Evolutionary conservation across 2,113 vertebrate genomes (phyloP).

Genomic region (Leucoraja erinaceus): DNA sequence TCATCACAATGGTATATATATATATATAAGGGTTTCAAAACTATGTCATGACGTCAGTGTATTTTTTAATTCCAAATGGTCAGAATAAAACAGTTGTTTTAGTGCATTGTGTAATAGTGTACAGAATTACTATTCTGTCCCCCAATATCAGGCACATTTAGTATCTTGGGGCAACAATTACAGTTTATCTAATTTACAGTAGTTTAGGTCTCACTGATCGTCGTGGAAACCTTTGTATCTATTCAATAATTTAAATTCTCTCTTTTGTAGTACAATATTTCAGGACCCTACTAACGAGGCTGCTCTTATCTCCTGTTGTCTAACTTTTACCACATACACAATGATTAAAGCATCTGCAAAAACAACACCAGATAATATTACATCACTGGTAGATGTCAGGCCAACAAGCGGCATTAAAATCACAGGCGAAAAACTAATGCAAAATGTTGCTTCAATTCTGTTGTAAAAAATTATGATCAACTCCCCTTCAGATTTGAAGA

Average conservation of each 20-base stretch:
- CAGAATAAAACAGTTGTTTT: neutral
- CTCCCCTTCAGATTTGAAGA: too few species aligned
- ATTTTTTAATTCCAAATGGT: neutral
- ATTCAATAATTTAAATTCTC: conserved; percentile 44
- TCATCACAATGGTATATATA: neutral
- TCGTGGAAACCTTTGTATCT: neutral
- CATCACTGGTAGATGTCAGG: too few species aligned
- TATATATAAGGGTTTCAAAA: neutral
- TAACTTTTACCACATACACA: conserved; percentile 40
- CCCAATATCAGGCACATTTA: too few species aligned
- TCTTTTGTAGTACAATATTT: conserved; percentile 42
- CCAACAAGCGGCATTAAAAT: too few species aligned
- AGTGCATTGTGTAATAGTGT: too few species aligned
- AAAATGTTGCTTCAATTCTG: too few species aligned
- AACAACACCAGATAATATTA: neutral
- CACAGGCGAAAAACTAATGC: too few species aligned
- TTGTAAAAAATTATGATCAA: too few species aligned
- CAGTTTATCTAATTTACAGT: too few species aligned
- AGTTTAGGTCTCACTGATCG: too few species aligned
- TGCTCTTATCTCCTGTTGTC: conserved; percentile 25
- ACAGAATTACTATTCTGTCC: too few species aligned
- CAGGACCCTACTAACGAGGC: conserved; percentile 35
- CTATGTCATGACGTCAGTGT: neutral
- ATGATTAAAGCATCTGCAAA: neutral
- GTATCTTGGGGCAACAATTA: too few species aligned